Evolutionary conservation across 2,888 invertebrate genomes (phyloP).

Genomic region (Pyrocoelia pectoralis): DNA sequence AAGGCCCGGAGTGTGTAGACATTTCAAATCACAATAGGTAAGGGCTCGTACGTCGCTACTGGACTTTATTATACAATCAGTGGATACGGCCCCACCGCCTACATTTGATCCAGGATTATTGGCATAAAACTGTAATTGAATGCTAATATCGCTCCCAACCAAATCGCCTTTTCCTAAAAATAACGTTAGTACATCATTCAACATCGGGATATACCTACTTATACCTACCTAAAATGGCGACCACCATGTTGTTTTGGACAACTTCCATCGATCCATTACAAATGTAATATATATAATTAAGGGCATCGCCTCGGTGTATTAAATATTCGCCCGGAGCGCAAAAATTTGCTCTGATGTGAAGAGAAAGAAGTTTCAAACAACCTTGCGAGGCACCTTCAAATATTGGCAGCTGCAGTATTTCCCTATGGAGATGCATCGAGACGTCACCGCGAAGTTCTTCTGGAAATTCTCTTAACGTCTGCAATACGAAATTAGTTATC

Average conservation of each 20-base stretch:
- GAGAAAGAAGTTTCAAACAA: slow-evolving; percentile 88
- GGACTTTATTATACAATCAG: slow-evolving; percentile 87
- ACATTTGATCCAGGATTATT: slow-evolving; percentile 61
- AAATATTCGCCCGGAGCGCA: slow-evolving; percentile 96
- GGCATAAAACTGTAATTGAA: slow-evolving; percentile 75
- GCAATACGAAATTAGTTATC: slow-evolving; percentile 41
- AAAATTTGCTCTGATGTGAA: slow-evolving; percentile 93
- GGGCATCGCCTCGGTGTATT: slow-evolving; percentile 92
- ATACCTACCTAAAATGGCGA: slow-evolving; percentile 88
- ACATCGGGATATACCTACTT: too few species aligned
- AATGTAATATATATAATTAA: slow-evolving; percentile 93
- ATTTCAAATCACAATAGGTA: slow-evolving; percentile 96
- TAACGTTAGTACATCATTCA: not conserved
- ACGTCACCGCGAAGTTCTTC: slow-evolving; percentile 95
- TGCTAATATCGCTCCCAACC: slow-evolving; percentile 90
- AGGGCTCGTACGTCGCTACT: slow-evolving; percentile 93
- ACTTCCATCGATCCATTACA: slow-evolving; percentile 98
- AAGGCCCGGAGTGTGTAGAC: slow-evolving; percentile 89
- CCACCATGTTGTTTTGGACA: slow-evolving; percentile 95
- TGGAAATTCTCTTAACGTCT: slow-evolving; percentile 95
- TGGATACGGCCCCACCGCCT: slow-evolving; percentile 66
- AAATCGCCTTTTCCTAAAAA: slow-evolving; percentile 91
- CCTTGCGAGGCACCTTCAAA: slow-evolving; percentile 96
- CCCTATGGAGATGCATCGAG: slow-evolving; percentile 93
- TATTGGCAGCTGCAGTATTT: slow-evolving; percentile 92